Base-by-base conservation (phyloP, 1,140 invertebrate genomes). In the Octopus bimaculoides region DNA sequence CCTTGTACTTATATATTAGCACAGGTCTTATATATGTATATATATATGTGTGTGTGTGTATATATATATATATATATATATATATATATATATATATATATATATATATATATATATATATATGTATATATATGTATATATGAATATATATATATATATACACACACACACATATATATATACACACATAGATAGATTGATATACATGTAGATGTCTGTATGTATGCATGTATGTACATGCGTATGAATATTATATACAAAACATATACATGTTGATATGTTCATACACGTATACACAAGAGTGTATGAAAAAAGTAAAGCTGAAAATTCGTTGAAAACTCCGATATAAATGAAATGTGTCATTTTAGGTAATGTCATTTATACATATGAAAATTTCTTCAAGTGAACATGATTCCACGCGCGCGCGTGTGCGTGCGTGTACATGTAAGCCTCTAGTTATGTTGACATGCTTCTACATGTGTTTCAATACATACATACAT, bases 31-130 rank as follows among this genome's bases (percentile, higher is more conserved):
- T n/a, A n/a, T n/a, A n/a, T n/a, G n/a, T n/a, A n/a, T n/a, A n/a
- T n/a, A n/a, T n/a, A n/a, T n/a, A n/a, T n/a, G n/a, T n/a, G n/a
- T n/a, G n/a, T n/a, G n/a, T n/a, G n/a, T 61, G 56, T 61, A 61
- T 17, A 61, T 61, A 61, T 17, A 61, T 61, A 61, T 17, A 61
- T 61, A 61, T 17, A 17, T 61, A 61, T 61, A 17, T 17, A 61
- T 61, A 61, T 61, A 61, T 61, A 61, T 17, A 61, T 61, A 61
- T 61, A 61, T 61, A 61, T 61, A 61, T 61, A 61, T 61, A 61
- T 17, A 61, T 61, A 61, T 17, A 61, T 61, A 9, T 61, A 61
- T 61, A 61, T 61, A 61, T 61, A 61, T 61, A 61, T 17, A 61
- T 61, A 61, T 61, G 17, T 61, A 17, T 17, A 61, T 61, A 61